Conservation (phyloP, 2,888 invertebrate genomes). For the Leucozona laternaria region DNA sequence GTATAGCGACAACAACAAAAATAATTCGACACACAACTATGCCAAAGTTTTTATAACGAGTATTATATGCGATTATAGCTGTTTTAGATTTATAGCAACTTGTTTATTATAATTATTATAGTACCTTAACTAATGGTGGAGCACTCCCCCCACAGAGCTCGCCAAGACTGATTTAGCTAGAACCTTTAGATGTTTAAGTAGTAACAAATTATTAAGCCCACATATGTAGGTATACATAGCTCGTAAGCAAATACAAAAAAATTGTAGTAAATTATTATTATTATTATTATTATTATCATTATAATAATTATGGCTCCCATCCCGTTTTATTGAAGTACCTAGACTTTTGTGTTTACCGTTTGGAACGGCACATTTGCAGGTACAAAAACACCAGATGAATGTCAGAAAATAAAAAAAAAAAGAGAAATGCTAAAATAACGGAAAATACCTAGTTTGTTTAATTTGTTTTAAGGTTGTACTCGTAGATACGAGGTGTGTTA, state of each 20-base stretch:
- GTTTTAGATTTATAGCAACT: conserved; percentile 66
- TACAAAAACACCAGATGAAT: conserved; percentile 38
- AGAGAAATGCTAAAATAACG: conserved; percentile 48
- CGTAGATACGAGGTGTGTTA: neutral
- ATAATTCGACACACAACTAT: conserved; percentile 69
- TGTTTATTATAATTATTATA: conserved; percentile 63
- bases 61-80: conserved; percentile 72
- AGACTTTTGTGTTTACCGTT: conserved; percentile 27
- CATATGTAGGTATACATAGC: too few species aligned
- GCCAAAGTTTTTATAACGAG: conserved; percentile 74
- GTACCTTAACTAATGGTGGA: conserved; percentile 65
- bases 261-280: conserved; percentile 73
- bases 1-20: conserved; percentile 45
- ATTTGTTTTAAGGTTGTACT: conserved; percentile 24
- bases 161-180: conserved; percentile 74
- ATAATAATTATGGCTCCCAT: conserved; percentile 27
- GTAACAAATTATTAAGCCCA: conserved; percentile 69
- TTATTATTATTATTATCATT: conserved; percentile 56
- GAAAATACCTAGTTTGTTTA: conserved; percentile 39
- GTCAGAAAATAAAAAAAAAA: conserved; percentile 48
- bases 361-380: conserved; percentile 18
- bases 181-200: conserved; percentile 70
- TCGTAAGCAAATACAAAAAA: conserved; percentile 63
- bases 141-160: conserved; percentile 48
- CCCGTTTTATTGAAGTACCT: conserved; percentile 18